Percentiles rank a stretch among this genome's conserved stretches.
phyloP scores from a whole-genome alignment of 2,797 vertebrate species.

The Gadopsis bispinosus region DNA sequence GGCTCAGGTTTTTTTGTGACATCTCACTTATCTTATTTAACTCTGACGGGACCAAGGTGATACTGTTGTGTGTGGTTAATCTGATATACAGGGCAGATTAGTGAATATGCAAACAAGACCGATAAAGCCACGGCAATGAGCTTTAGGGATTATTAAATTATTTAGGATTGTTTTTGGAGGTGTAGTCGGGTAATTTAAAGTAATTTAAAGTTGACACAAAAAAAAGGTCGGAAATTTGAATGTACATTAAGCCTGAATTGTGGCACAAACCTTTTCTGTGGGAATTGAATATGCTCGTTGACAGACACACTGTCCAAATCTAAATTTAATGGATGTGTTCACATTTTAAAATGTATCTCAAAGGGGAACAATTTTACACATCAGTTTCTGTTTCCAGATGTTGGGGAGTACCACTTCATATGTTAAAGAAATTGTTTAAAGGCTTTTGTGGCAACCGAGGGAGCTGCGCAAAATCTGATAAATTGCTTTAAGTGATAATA shows the following conservation, averaged over 20 bases:
- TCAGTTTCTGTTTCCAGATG: too few species aligned
- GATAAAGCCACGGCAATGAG: neutral
- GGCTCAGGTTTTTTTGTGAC: neutral
- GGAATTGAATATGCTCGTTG: neutral
- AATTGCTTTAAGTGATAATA: too few species aligned
- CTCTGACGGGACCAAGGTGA: constrained; percentile 19
- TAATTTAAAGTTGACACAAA: neutral
- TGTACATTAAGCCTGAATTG: neutral
- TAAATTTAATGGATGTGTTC: too few species aligned
- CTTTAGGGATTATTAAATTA: neutral
- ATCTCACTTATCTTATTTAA: neutral
- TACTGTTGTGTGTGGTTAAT: constrained; percentile 32
- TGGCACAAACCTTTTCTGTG: neutral
- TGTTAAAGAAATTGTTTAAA: too few species aligned
- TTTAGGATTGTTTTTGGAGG: constrained; percentile 7
- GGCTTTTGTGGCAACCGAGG: too few species aligned
- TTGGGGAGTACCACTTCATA: too few species aligned
- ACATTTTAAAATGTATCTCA: too few species aligned
- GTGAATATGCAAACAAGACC: constrained; percentile 1
- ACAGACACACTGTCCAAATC: neutral
- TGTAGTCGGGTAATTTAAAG: neutral
- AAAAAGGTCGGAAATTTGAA: neutral
- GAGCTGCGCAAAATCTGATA: too few species aligned
- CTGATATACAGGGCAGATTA: constrained; percentile 31
- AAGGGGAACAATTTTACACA: too few species aligned